Base-by-base conservation (phyloP, 1,140 invertebrate genomes). In the Trachymyrmex cornetzi region DNA sequence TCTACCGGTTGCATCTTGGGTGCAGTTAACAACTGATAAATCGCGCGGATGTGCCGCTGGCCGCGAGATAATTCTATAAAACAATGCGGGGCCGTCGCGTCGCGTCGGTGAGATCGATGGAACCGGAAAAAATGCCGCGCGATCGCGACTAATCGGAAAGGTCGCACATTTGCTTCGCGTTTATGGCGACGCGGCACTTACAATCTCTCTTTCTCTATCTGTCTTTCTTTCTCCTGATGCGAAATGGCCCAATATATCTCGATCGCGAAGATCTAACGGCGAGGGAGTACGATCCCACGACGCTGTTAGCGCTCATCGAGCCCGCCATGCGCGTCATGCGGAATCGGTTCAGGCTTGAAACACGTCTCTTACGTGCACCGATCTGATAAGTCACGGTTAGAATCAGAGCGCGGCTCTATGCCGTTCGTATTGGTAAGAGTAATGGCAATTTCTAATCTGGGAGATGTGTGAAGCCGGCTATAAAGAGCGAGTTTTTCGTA, bases 21-120 rank as follows among this genome's bases (percentile, higher is more conserved):
- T 88, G 90, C 91, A 90, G 87, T 67, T 67, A 53, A 90, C 90
- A 91, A 87, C 92, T 90, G 93, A 94, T 94, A 94, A 93, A 93
- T 93, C 61, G 91, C 75, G 59, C 61, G 77, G 22, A 44, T 67
- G 44, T 14, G 61, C 91, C 91, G 75, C 88, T 14, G 91, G 88
- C 84, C 90, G 88, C 85, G 74, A 30, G 80, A 77, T 81, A 81
- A 81, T 71, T 30, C 48, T 22, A 50, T 24, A 44, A 34, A 48
- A 75, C 69, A 63, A 63, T 61, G n/a, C n/a, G 27, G 24, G 22
- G 44, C 48, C 34, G 34, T 50, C 27, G 27, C 6, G 61, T 2
- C 16, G 24, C 27, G 11, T 16, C 64, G 44, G 3, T 3, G 48
- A 53, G 34, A 63, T 57, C 30, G 64, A 27, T n/a, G 22, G 38